Evolutionary conservation across 1,140 invertebrate species (phyloP), one percentile per base, ranked within the genome.

Genomic region (Chymomyza costata): DNA sequence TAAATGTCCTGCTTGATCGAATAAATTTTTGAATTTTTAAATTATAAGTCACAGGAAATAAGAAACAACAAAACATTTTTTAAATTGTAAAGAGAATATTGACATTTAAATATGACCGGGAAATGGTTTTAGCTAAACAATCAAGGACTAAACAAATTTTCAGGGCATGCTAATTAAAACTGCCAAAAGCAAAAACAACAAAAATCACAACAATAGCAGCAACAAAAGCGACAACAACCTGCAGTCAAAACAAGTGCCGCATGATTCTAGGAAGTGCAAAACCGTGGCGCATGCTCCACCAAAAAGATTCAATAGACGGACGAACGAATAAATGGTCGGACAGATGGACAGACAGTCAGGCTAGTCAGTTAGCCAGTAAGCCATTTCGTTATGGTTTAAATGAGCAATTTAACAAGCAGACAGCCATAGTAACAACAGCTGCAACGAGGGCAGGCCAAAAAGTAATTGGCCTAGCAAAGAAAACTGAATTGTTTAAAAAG

Each of bases 361-460:
- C 21, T 35, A 41, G 19, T 3, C 21, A 25, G 8, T 5, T 5
- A 3, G 21, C 21, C 41, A 47, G 21, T 31, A 19, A 43, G 38
- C 28, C 66, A 59, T 76, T 76, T 76, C 71, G 71, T 76, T 76
- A 76, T 76, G 71, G 62, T 76, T 76, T 76, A 76, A 76, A 76
- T 76, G 71, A 76, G 71, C 71, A 76, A 76, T 76, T 76, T 76
- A 76, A 76, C 71, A 76, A 76, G 71, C 62, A 76, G 71, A 71
- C 71, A 76, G 66, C 68, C n/a, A n/a, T n/a, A n/a, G n/a, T n/a
- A 67, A 45, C 46, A 51, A 38, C 52, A 64, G 47, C 68, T 53
- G 41, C 50, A 46, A 67, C 38, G 34, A 48, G 50, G 31, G 54
- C 38, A 43, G 48, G 17, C 39, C 40, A 6, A 15, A n/a, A n/a